These are phyloP conservation scores for Cinclus cinclus DNA, from an alignment of 2,113 vertebrate genomes.

Conservation along the genomic window DNA sequence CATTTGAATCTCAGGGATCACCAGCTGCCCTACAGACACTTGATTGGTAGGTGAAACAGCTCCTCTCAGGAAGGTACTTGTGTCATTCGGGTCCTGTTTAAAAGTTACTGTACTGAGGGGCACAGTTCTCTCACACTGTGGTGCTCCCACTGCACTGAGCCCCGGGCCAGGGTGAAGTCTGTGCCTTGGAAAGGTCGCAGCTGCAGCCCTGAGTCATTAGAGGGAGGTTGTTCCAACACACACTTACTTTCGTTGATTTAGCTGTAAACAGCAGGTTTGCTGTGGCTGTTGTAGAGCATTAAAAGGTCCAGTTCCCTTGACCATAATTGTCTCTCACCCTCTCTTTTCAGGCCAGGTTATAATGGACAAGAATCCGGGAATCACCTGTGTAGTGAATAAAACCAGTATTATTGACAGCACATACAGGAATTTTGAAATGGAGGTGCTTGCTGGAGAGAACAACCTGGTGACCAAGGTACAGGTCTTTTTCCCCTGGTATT, in stretches of 20 bases:
- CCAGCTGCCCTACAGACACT: conserved; percentile 87
- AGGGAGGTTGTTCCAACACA: neutral
- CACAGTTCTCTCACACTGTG: neutral
- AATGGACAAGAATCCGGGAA: conserved; percentile 95
- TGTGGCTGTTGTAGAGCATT: neutral
- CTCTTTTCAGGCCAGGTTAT: conserved; percentile 87
- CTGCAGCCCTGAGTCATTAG: neutral
- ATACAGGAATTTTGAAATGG: conserved; percentile 95
- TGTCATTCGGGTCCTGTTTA: neutral
- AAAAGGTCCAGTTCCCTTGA: neutral
- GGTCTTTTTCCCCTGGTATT: neutral
- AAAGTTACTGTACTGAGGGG: neutral
- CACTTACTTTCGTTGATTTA: neutral
- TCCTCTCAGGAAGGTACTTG: accelerated
- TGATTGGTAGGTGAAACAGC: conserved; percentile 85
- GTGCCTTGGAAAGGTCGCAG: neutral
- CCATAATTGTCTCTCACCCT: neutral
- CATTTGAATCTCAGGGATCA: conserved; percentile 96
- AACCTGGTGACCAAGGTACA: conserved; percentile 90
- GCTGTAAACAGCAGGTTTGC: neutral
- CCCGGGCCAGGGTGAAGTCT: neutral
- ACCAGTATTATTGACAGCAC: conserved; percentile 87
- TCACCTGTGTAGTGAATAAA: conserved; percentile 95
- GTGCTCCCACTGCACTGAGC: neutral
- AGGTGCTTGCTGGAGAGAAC: conserved; percentile 89